Evolutionary conservation across 2,888 invertebrate species (phyloP).

Genomic region (Sialis lutaria): DNA sequence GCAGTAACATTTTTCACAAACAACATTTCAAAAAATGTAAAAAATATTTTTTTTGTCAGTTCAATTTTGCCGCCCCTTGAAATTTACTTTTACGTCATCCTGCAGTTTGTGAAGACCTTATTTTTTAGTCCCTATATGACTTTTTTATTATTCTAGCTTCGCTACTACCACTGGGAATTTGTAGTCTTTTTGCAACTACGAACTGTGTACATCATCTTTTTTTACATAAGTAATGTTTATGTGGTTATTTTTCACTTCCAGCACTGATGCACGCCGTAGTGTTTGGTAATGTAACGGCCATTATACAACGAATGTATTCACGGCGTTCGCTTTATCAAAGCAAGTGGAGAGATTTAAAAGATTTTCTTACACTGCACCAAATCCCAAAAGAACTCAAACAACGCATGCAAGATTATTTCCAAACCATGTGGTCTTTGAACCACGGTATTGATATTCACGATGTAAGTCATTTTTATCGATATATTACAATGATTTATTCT

Average conservation of each 20-base stretch:
- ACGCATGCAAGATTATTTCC: constrained; percentile 93
- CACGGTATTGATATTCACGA: constrained; percentile 94
- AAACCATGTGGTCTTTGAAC: constrained; percentile 95
- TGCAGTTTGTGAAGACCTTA: neutral
- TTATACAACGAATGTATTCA: constrained; percentile 93
- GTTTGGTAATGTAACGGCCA: constrained; percentile 94
- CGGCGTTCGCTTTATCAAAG: constrained; percentile 84
- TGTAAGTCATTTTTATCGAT: constrained; percentile 43
- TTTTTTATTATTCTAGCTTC: neutral
- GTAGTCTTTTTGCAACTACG: neutral
- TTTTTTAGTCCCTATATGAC: neutral
- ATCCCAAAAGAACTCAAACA: constrained; percentile 90
- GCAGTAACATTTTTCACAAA: neutral
- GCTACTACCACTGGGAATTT: too few relatives aligned
- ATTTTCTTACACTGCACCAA: constrained; percentile 85
- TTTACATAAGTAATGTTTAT: too few relatives aligned
- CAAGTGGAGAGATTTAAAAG: constrained; percentile 89
- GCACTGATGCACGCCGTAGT: constrained; percentile 96
- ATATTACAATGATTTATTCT: too few relatives aligned
- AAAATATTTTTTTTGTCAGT: too few relatives aligned
- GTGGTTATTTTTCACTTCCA: constrained; percentile 21
- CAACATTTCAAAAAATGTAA: too few relatives aligned
- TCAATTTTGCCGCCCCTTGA: too few relatives aligned
- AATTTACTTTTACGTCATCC: too few relatives aligned
- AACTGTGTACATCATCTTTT: neutral